Evolutionary conservation across 2,113 vertebrate genomes (phyloP), one percentile per base, ranked within the genome.

Genomic region (Nothobranchius kuhntae): DNA sequence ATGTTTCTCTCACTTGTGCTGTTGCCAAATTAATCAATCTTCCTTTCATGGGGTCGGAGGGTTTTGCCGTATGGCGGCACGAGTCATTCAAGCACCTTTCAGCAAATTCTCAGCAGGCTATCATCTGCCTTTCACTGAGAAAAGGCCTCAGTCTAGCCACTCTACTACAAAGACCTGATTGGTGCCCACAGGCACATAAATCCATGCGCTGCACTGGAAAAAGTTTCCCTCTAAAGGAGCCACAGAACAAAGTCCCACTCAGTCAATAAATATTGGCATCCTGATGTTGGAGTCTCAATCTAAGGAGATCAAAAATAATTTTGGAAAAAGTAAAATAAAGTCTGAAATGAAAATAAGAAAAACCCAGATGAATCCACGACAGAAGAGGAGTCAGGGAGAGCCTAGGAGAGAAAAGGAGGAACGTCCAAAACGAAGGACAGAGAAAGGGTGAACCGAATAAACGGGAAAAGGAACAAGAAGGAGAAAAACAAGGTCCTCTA

Each of bases 381-480:
- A 80, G 57, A 68, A 61, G 61, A 83, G 54, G 68, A 42, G 30
- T 30, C 47, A 71, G 53, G 68, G 9, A 4, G 35, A 53, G 53
- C 15, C 50, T 11, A 6, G 17, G 14, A 53, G 58, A 53, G 69
- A 71, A 62, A 54, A n/a, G 56, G 71, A 45, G 12, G 42, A 61
- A 57, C 4, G 47, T 53, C 68, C 10, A 61, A 58, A 54, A 63
- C 67, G 77, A 84, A 86, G 78, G 82, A 78, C 63, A 52, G 68
- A 45, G 21, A 62, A 68, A 73, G 54, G 70, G n/a, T 70, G 50
- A 75, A 81, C 56, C 30, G 46, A 84, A 78, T 75, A 83, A 83
- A 83, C 45, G 61, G 45, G 73, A 44, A 52, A 36, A 66, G 44
- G 53, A 83, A 72, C 9, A 55, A 12, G 1, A 9, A 9, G 9